phyloP scores from a whole-genome alignment of 1,140 invertebrate genomes.

The Cotesia chilonis region DNA sequence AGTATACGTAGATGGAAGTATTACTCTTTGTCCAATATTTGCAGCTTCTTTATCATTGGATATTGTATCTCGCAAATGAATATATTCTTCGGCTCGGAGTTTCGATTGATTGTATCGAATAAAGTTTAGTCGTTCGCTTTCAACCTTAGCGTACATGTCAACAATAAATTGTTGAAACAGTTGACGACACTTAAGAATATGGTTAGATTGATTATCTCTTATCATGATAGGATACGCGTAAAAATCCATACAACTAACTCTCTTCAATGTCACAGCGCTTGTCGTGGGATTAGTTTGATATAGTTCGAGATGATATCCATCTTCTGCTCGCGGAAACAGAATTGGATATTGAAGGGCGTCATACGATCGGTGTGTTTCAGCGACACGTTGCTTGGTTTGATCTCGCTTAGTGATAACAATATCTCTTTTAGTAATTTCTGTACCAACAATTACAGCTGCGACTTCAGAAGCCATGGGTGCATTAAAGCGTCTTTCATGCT shows the following conservation, averaged over 20 bases:
- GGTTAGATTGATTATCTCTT: slow-evolving; percentile 40
- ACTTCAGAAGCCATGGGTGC: slow-evolving; percentile 58
- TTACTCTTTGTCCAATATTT: slow-evolving; percentile 42
- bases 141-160: slow-evolving; percentile 56
- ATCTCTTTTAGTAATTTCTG: slow-evolving; percentile 42
- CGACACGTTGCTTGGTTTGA: too few species aligned
- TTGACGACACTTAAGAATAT: slow-evolving; percentile 45
- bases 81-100: slow-evolving; percentile 12
- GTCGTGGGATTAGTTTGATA: too few species aligned
- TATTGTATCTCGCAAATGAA: slow-evolving; percentile 15
- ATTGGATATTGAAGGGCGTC: too few species aligned
- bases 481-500: slow-evolving; percentile 63
- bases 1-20: slow-evolving; percentile 54
- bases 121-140: slow-evolving; percentile 49
- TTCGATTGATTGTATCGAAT: slow-evolving; percentile 42
- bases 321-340: too few species aligned
- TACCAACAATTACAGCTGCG: slow-evolving; percentile 58
- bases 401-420: slow-evolving; percentile 45
- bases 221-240: slow-evolving; percentile 42
- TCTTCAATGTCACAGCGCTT: too few species aligned
- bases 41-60: slow-evolving; percentile 34
- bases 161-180: slow-evolving; percentile 54
- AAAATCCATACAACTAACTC: too few species aligned
- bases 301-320: too few species aligned
- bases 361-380: too few species aligned